Conservation (phyloP, 1,140 invertebrate species). For the Contarinia nasturtii region DNA sequence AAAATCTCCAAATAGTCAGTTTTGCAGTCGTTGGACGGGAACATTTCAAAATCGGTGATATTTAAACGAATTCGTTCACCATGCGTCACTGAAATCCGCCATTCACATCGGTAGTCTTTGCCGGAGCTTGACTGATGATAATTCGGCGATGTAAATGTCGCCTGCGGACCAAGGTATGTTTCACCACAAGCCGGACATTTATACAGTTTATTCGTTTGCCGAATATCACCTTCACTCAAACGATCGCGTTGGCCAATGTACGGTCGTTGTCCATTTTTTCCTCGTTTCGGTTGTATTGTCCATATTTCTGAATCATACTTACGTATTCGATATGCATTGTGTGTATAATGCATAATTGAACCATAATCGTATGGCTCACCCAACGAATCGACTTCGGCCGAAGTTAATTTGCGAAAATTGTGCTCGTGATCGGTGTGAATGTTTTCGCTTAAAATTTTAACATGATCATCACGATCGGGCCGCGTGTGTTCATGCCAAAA, state of each 20-base stretch:
- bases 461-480: constrained; percentile 84
- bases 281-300: constrained; percentile 78
- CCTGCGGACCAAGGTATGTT: constrained; percentile 67
- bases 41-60: constrained; percentile 67
- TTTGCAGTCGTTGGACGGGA: constrained; percentile 67
- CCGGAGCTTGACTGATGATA: constrained; percentile 29
- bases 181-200: constrained; percentile 44
- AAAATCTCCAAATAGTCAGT: constrained; percentile 81
- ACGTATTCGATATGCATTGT: constrained; percentile 95
- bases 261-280: constrained; percentile 53
- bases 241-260: constrained; percentile 86
- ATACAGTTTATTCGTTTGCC: constrained; percentile 90
- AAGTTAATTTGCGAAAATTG: constrained; percentile 92
- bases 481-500: constrained; percentile 98
- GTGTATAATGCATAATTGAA: constrained; percentile 97
- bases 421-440: constrained; percentile 96
- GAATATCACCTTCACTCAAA: constrained; percentile 83
- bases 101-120: constrained; percentile 62
- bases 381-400: constrained; percentile 89
- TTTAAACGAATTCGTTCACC: constrained; percentile 88
- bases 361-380: constrained; percentile 86
- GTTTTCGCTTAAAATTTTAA: constrained; percentile 83
- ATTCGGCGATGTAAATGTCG: constrained; percentile 50
- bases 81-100: constrained; percentile 92
- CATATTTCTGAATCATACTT: constrained; percentile 86